Percentiles rank a stretch among this genome's conserved stretches.
These are phyloP conservation scores for Lasioglossum villosulum DNA, from an alignment of 2,888 invertebrate species.

Conservation along the genomic window DNA sequence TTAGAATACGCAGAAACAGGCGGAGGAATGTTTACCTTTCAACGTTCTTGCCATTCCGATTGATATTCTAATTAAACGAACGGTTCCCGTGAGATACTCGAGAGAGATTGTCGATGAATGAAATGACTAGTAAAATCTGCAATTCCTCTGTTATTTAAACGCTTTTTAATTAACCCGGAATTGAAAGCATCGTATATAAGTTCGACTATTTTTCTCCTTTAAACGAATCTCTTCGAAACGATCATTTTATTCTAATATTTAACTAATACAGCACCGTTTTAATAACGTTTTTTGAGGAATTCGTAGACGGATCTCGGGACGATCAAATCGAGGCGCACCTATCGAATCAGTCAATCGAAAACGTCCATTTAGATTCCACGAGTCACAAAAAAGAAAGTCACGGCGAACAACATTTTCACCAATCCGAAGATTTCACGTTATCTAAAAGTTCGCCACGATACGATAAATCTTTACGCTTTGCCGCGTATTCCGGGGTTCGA, in stretches of 20 bases:
- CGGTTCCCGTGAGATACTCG: neutral
- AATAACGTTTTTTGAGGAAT: neutral
- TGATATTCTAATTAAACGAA: slow-evolving; percentile 28
- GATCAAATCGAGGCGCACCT: neutral
- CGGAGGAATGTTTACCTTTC: neutral
- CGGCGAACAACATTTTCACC: neutral
- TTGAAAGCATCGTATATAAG: neutral
- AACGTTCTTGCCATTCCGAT: slow-evolving; percentile 16
- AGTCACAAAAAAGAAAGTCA: neutral
- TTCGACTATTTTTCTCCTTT: neutral
- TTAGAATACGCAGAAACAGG: slow-evolving; percentile 34
- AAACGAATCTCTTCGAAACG: too few relatives aligned
- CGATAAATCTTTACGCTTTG: slow-evolving; percentile 23
- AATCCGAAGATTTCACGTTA: neutral
- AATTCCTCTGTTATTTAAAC: neutral
- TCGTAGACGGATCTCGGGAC: neutral
- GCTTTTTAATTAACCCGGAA: neutral
- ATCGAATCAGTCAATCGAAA: slow-evolving; percentile 4
- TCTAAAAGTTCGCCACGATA: slow-evolving; percentile 3
- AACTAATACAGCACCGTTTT: neutral
- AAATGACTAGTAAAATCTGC: neutral
- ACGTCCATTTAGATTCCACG: slow-evolving; percentile 14
- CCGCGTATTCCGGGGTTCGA: neutral
- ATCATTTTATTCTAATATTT: too few relatives aligned
- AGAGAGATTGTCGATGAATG: too few relatives aligned